These are phyloP conservation scores for Trinectes maculatus DNA, from an alignment of 2,113 vertebrate species.

Conservation along the genomic window DNA sequence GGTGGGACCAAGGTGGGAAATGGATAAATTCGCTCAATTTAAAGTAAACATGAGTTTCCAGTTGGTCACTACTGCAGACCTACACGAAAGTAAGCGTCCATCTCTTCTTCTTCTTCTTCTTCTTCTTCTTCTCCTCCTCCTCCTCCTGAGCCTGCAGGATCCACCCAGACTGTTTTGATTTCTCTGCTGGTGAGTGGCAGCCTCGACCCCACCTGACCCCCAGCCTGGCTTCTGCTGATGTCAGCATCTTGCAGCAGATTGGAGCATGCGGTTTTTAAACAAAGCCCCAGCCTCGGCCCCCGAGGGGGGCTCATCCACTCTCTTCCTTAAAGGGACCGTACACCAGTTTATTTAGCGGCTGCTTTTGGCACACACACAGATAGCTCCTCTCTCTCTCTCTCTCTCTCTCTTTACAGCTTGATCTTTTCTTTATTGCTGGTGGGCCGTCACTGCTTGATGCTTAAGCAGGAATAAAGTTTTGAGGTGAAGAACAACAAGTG, in stretches of 20 bases:
- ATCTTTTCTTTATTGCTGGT: not conserved
- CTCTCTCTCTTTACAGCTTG: not conserved
- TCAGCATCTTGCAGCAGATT: conserved; percentile 82
- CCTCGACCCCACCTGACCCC: conserved; percentile 77
- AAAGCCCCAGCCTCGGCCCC: conserved; percentile 64
- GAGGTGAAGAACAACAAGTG: conserved; percentile 11
- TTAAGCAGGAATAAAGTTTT: not conserved
- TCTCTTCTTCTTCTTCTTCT: conserved; percentile 17
- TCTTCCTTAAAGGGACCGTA: conserved; percentile 70
- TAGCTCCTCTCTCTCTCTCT: conserved; percentile 4
- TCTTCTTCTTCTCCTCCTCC: conserved; percentile 15
- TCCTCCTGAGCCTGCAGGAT: conserved; percentile 39
- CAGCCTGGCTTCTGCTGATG: conserved; percentile 75
- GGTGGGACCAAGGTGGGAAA: not conserved
- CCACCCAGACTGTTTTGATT: conserved; percentile 71
- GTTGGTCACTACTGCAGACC: no score
- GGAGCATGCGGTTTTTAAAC: conserved; percentile 76
- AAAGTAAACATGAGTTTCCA: no score
- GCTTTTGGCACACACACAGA: not conserved
- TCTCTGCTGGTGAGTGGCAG: conserved; percentile 75
- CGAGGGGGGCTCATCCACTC: conserved; percentile 55
- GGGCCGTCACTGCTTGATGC: conserved; percentile 10
- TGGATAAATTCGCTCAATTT: no score
- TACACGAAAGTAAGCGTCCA: conserved; percentile 19
- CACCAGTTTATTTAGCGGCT: conserved; percentile 30